Percentiles rank a stretch among this genome's conserved stretches.
These are phyloP conservation scores for Orthonevra nobilis DNA, from an alignment of 2,888 invertebrate species.

Conservation along the genomic window DNA sequence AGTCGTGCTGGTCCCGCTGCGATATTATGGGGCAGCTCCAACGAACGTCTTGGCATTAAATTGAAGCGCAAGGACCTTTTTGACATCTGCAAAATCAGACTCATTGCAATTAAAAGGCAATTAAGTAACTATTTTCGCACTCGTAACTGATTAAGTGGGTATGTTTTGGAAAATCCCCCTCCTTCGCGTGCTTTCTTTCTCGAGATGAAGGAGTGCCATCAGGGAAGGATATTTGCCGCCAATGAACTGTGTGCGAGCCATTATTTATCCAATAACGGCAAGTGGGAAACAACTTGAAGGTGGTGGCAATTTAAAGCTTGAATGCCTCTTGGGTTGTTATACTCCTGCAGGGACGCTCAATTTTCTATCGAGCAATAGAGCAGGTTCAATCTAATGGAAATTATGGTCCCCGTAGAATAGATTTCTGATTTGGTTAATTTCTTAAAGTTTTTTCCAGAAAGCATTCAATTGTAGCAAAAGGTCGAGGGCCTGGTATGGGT, in stretches of 20 bases:
- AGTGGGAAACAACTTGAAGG: slow-evolving; percentile 26
- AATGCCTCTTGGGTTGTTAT: neutral
- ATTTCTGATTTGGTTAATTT: slow-evolving; percentile 19
- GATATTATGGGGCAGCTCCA: neutral
- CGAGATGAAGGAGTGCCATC: neutral
- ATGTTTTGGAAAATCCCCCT: slow-evolving; percentile 23
- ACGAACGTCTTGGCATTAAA: slow-evolving; percentile 40
- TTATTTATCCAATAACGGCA: slow-evolving; percentile 32
- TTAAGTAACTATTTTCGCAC: slow-evolving; percentile 47
- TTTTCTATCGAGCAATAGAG: too few species aligned
- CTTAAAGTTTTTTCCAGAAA: slow-evolving; percentile 10
- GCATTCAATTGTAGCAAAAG: neutral
- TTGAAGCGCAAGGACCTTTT: slow-evolving; percentile 50
- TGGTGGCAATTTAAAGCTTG: too few species aligned
- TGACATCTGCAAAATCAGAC: slow-evolving; percentile 32
- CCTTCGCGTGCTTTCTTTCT: neutral
- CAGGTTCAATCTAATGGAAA: slow-evolving; percentile 6
- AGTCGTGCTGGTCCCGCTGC: neutral
- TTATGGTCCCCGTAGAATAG: slow-evolving; percentile 2
- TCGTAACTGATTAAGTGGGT: slow-evolving; percentile 47
- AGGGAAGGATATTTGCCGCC: slow-evolving; percentile 10
- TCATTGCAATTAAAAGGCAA: slow-evolving; percentile 55
- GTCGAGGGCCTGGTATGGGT: too few species aligned
- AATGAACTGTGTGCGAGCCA: slow-evolving; percentile 10
- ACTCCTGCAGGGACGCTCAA: neutral